Evolutionary conservation across 2,113 vertebrate genomes (phyloP).

Genomic region (Cinclus cinclus): DNA sequence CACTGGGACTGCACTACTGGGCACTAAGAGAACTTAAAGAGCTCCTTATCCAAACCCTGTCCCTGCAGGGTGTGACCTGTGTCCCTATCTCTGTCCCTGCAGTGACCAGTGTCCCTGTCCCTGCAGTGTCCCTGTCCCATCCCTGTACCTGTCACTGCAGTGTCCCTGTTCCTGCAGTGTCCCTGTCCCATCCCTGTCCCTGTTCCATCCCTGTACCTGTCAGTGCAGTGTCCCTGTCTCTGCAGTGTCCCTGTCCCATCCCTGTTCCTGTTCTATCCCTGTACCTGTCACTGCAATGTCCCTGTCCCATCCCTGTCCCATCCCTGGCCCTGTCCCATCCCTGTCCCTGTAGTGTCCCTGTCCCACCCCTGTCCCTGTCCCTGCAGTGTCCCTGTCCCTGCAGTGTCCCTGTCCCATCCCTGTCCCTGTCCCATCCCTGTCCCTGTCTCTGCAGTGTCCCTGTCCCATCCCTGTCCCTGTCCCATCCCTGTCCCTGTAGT

Average conservation of each 20-base stretch:
- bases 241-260: neutral
- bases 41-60: neutral
- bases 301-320: neutral
- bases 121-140: neutral
- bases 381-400: too few species aligned
- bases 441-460: neutral
- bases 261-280: too few species aligned
- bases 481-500: too few species aligned
- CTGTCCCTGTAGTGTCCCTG: too few species aligned
- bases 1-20: rapidly evolving
- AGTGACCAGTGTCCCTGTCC: neutral
- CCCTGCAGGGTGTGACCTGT: neutral
- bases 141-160: neutral
- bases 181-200: neutral
- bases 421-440: too few species aligned
- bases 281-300: neutral
- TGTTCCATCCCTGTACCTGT: neutral
- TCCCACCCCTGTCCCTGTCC: too few species aligned
- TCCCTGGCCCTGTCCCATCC: too few species aligned
- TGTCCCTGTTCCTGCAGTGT: neutral
- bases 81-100: rapidly evolving
- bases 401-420: too few species aligned
- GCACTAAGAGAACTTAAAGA: neutral
- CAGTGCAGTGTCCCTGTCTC: too few species aligned
- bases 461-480: neutral